Evolutionary conservation across 1,140 invertebrate genomes (phyloP), one percentile per base, ranked within the genome.

Genomic region (Brachionus koreanus): DNA sequence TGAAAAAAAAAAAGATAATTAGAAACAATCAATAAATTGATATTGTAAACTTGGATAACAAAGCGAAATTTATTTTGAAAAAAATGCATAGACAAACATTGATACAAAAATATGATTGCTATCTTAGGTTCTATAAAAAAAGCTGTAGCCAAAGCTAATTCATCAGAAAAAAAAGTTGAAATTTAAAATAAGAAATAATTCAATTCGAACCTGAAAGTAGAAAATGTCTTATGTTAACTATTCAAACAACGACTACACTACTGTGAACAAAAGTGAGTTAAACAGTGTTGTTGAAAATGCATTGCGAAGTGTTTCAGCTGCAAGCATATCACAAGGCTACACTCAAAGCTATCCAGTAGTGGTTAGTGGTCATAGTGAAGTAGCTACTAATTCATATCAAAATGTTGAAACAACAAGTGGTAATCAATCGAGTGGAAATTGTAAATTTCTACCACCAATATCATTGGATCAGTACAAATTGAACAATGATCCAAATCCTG

Each of bases 401-500:
- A 69, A 69, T 69, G 65, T 42, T 7, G 33, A 69, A 69, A 12
- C 16, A 16, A 16, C 16, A 49, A n/a, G 13, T n/a, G 16, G 43
- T 49, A 5, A 16, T 49, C 43, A 49, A 49, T 49, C 43, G 13
- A 74, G 23, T 42, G 69, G 7, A 46, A 74, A 74, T 74, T 74
- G 69, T 74, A 74, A 42, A 33, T 74, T 74, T 46, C 25, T 74
- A 19, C 69, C 69, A 74, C 69, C 69, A 25, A 46, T 74, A 12
- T 43, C 37, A 74, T 46, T 74, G 39, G 69, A 74, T 46, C 37
- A 74, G 29, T 79, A 79, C 49, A 57, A 79, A 65, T 79, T 79
- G 35, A 61, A 61, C 76, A 79, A 79, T 65, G 76, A 79, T 65
- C 61, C 76, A 42, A 79, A 79, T 65, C 76, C 76, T 43, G 76